Evolutionary conservation across 2,888 invertebrate species (phyloP), one percentile per base, ranked within the genome.

Genomic region (Aphidoletes aphidimyza): DNA sequence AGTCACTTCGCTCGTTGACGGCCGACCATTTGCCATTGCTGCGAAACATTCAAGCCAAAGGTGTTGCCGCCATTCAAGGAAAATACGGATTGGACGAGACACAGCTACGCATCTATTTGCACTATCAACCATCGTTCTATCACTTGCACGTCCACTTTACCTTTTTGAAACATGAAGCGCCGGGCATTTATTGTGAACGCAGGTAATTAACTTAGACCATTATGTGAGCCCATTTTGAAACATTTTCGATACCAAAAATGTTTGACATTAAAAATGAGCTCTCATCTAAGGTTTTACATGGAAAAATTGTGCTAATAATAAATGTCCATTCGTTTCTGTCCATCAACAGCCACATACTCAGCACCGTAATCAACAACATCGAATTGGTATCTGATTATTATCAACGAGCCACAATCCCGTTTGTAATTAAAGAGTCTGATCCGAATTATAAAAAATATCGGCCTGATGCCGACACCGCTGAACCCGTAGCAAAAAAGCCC

Each of bases 81-180:
- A 95, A 95, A 87, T 98, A 95, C 90, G 92, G 92, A 19, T 87
- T 99, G 0, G 90, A 92, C 3, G 89, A 91, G 22, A 92, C 93
- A 6, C 94, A 96, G 88, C 89, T 98, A 37, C 92, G 98, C 36
- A 92, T 96, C 86, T 99, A 95, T 89, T 89, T 98, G 0, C 98
- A 99, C 89, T 99, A 99, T 90, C 98, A 97, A 88, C 99, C 99
- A 0, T 96, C 98, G 0, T 99, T 97, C 91, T 98, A 98, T 90
- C 98, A 99, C 89, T 91, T 99, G 0, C 99, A 99, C 89, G 92
- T 99, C 0, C 99, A 99, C 89, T 96, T 98, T 88, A 96, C 96
- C 17, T 93, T 93, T 85, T 89, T 98, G 1, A 92, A 92, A 83
- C 94, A 94, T 90, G 95, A 96, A 87, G 94, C 95, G 0, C 95